These are phyloP conservation scores for Oreotragus oreotragus DNA, from an alignment of 2,113 vertebrate species.

Conservation along the genomic window DNA sequence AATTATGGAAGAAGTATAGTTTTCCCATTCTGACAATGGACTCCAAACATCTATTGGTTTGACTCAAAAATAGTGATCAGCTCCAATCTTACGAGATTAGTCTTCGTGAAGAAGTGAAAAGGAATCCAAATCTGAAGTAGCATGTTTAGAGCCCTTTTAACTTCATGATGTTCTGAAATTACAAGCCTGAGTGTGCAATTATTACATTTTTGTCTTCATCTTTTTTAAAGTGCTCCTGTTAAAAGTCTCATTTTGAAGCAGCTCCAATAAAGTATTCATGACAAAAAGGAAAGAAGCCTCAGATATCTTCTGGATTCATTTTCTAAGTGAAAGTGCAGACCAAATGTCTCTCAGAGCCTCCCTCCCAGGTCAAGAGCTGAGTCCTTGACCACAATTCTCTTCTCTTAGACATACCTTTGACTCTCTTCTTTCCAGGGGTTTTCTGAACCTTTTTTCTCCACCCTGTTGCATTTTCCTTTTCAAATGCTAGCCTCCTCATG, in stretches of 20 bases:
- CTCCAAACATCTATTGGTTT: conserved; percentile 20
- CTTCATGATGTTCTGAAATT: conserved; percentile 61
- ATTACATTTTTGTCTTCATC: conserved; percentile 69
- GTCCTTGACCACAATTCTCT: neutral
- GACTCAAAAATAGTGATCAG: conserved; percentile 43
- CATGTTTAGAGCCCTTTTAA: conserved; percentile 19
- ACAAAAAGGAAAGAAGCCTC: conserved; percentile 43
- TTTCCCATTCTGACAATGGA: conserved; percentile 54
- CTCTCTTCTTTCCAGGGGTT: neutral
- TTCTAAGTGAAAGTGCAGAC: neutral
- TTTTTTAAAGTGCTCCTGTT: conserved; percentile 62
- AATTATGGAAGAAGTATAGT: conserved; percentile 65
- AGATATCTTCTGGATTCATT: conserved; percentile 4
- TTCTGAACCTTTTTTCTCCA: neutral
- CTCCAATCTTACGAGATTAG: neutral
- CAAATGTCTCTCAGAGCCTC: neutral
- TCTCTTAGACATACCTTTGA: neutral
- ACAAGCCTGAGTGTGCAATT: conserved; percentile 61
- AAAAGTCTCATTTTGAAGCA: conserved; percentile 60
- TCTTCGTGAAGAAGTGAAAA: neutral
- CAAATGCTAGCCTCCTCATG: neutral
- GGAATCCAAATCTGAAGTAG: conserved; percentile 59
- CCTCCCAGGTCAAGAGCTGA: neutral
- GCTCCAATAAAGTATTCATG: conserved; percentile 9
- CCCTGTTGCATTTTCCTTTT: neutral